Base-by-base conservation (phyloP, 2,113 vertebrate genomes). In the Hypomesus transpacificus region DNA sequence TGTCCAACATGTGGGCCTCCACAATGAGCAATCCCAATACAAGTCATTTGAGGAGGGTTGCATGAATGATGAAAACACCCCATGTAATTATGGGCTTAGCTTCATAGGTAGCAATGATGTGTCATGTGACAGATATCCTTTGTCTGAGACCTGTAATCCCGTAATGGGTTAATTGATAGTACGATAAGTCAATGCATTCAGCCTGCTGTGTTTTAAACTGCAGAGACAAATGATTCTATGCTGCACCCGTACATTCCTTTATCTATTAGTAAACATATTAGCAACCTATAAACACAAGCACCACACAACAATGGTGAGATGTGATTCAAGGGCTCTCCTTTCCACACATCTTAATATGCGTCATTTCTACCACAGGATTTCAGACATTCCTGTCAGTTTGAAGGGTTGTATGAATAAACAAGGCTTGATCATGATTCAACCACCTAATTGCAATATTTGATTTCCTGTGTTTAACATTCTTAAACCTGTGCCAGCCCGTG, bases 11-110 rank as follows among this genome's bases (percentile, higher is more conserved):
- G 67, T 56, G 50, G 46, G 21, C 22, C 3, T 56, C 14, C 53
- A 56, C 53, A 18, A 8, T 56, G 53, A 51, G 21, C 13, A 22
- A 26, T 20, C 5, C 5, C 22, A 57, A n/a, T 18, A 20, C 31
- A n/a, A 8, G 64, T 13, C 5, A 56, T 56, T 18, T 4, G 68
- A 18, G 53, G 16, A 16, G 24, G 46, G 57, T 59, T 51, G 50
- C 51, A 73, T 69, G 14, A 72, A 67, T 18, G 62, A 46, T 14
- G 71, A 74, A 50, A 16, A 71, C 66, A 50, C 7, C 31, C 73
- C 24, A 14, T 71, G 0, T 77, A 70, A 78, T 86, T 83, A 75
- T 77, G 75, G 72, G 74, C 78, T 82, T 73, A 85, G 73, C 11
- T 18, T 9, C 39, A 46, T 22, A 34, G 62, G 54, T 81, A 74